Evolutionary conservation across 2,113 vertebrate species (phyloP).

Genomic region (Rhea pennata): DNA sequence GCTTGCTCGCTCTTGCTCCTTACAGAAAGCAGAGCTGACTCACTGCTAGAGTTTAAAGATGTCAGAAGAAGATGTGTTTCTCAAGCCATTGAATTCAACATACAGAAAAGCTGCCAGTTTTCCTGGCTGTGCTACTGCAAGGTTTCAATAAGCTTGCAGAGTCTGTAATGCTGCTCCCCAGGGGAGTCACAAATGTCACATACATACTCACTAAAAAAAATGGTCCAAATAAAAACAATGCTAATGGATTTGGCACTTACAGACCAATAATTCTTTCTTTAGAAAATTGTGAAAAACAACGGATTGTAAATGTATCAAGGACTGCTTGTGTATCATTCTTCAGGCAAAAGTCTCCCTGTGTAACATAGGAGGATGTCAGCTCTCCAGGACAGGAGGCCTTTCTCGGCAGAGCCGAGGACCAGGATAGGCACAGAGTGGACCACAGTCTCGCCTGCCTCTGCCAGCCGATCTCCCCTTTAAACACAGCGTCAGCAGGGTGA

Average conservation of each 20-base stretch:
- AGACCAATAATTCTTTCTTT: not conserved
- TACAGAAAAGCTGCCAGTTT: not conserved
- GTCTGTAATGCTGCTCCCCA: not conserved
- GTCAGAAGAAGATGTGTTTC: not conserved
- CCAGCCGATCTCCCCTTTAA: not conserved
- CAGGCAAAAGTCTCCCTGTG: not conserved
- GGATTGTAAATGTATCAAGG: not conserved
- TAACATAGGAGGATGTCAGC: not conserved
- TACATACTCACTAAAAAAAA: not conserved
- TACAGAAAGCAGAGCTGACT: not conserved
- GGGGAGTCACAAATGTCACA: not conserved
- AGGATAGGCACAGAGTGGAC: rapidly evolving
- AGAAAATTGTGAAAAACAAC: not conserved
- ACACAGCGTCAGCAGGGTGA: not conserved
- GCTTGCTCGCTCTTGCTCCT: not conserved
- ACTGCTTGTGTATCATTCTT: not conserved
- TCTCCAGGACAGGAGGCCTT: not conserved
- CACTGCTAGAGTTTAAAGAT: not conserved
- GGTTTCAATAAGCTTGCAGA: not conserved
- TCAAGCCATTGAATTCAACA: not conserved
- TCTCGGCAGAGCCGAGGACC: not conserved
- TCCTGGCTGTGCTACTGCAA: not conserved
- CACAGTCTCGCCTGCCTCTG: not conserved
- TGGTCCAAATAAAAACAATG: not conserved
- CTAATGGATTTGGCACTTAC: not conserved